These are phyloP conservation scores for Prinia subflava DNA, from an alignment of 2,113 vertebrate genomes.

Conservation along the genomic window DNA sequence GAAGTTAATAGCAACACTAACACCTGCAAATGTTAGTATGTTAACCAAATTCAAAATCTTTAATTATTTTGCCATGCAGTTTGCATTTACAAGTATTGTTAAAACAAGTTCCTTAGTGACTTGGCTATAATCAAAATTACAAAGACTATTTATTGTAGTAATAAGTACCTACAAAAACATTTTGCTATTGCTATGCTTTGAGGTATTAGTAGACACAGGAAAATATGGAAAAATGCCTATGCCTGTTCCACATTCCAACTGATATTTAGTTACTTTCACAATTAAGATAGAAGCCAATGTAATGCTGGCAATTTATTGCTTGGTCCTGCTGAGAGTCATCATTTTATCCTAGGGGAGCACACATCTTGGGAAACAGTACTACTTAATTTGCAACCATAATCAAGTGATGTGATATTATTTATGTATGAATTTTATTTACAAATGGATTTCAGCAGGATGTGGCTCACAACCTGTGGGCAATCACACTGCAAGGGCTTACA, in stretches of 20 bases:
- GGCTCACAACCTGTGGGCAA: background rate
- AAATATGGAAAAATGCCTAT: background rate
- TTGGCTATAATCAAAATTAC: background rate
- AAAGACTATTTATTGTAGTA: background rate
- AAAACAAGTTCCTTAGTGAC: background rate
- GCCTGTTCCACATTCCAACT: background rate
- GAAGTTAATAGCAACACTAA: background rate
- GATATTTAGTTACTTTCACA: constrained; percentile 8
- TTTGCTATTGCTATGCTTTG: background rate
- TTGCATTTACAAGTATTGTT: background rate
- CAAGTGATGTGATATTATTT: constrained; percentile 23
- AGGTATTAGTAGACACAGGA: background rate
- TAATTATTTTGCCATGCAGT: background rate
- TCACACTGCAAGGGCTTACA: background rate
- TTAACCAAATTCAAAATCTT: background rate
- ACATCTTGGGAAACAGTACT: background rate
- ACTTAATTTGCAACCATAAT: constrained; percentile 15
- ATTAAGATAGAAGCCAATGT: background rate
- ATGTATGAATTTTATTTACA: constrained; percentile 29
- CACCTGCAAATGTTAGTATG: background rate
- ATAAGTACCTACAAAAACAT: background rate
- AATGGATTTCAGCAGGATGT: background rate
- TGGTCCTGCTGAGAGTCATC: background rate
- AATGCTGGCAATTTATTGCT: background rate
- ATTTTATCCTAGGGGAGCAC: background rate